Base-by-base conservation (phyloP, 2,888 invertebrate species). In the Mylabris sibirica region DNA sequence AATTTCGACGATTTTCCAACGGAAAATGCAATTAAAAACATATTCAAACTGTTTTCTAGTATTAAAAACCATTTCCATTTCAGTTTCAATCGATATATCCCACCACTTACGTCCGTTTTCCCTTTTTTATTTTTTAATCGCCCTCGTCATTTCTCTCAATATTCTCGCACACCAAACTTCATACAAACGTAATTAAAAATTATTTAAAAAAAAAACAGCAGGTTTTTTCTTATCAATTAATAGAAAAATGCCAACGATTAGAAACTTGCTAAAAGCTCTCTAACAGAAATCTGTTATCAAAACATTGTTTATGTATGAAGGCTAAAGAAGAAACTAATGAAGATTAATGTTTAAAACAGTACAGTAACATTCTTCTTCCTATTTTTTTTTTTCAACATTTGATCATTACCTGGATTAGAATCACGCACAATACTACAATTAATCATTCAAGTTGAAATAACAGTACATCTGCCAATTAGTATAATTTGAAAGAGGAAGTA, bases 171-270 rank as follows among this genome's bases (percentile, higher is more conserved):
- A n/a, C n/a, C n/a, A n/a, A n/a, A n/a, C n/a, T n/a, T n/a, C n/a
- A 49, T 44, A 20, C 41, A 17, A 4, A n/a, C 4, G 6, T 49
- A 49, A 49, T 49, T 49, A 49, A 20, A 49, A 49, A 17, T 44
- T 38, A 38, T 38, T 14, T 11, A 38, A 1, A 44, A 8, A 11
- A 44, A 11, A 5, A 1, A n/a, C n/a, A n/a, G 17, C 1, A 41
- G 5, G 14, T 14, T 14, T 44, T 17, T n/a, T n/a, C 3, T 44
- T 44, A 1, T 30, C 1, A 44, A 4, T 17, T n/a, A 44, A 66
- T 72, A 72, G 60, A 69, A 73, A 73, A 71, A 72, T 74, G 74
- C 72, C 35, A 77, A 75, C 75, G 75, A 74, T 73, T 75, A 67
- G 71, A 64, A 64, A 53, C 20, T 17, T 20, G 49, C 20, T 49